Base-by-base conservation (phyloP, 2,888 invertebrate genomes). In the Noctua janthina region DNA sequence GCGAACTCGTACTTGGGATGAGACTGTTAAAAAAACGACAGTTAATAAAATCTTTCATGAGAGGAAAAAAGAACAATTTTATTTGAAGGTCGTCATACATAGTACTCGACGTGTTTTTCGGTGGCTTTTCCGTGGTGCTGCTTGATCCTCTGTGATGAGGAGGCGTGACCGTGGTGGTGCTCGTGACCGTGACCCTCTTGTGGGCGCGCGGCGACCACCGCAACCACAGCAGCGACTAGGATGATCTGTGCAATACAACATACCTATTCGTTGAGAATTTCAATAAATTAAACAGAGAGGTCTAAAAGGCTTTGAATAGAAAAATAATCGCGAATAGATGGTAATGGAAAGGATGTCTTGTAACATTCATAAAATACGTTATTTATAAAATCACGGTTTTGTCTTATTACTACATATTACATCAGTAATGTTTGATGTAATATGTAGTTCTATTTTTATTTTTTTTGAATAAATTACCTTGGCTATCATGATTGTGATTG, bases 1-100 rank as follows among this genome's bases (percentile, higher is more conserved):
- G 93, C 94, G 89, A 94, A 96, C 75, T 91, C 91, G 78, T 93
- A 93, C 23, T 92, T 92, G 23, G 93, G 92, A 74, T 92, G 88
- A 69, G 83, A 72, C 82, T 82, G 35, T 1, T 39, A 39, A 39
- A 39, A 39, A 39, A 39, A 78, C 68, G 1, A 69, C 8, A 78
- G 5, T 54, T 8, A 8, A 15, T 2, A 20, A 20, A 54, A 20
- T 20, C 20, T 54, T 8, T 54, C 39, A 39, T 39, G 39, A 39
- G 39, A 39, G 39, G 39, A 39, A 39, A 39, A 39, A 39, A 5
- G 4, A 39, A 4, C 5, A 35, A 39, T 39, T 39, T 39, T 4
- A 39, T 39, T 39, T 39, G 5, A 39, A 39, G 39, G 39, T 39
- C 39, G 0, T 66, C 81, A 5, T 83, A 83, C 83, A 76, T 83